Conservation (phyloP, 2,113 vertebrate species). For the Myotis lucifugus region DNA sequence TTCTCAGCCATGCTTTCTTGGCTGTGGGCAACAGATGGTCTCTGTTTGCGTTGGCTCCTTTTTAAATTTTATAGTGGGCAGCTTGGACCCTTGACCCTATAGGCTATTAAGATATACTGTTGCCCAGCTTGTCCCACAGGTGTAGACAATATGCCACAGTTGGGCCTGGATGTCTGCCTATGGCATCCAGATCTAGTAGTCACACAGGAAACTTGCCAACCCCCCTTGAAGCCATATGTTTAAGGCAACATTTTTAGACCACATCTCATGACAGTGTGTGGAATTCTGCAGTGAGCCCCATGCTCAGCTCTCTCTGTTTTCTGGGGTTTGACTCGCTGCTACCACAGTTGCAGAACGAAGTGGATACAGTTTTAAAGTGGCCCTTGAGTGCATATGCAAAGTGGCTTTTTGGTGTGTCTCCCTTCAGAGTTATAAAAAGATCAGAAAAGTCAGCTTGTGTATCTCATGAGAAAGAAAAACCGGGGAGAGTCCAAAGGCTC, state of each 20-base stretch:
- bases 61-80: not conserved
- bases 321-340: not conserved
- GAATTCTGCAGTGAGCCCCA: not conserved
- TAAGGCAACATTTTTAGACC: not conserved
- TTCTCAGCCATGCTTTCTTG: not conserved
- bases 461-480: not conserved
- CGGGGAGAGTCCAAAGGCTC: not conserved
- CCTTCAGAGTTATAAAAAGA: not conserved
- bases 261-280: not conserved
- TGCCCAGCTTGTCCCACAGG: not conserved
- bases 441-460: not conserved
- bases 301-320: not conserved
- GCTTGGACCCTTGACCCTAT: not conserved
- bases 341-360: not conserved
- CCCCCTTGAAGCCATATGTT: not conserved
- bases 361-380: not conserved
- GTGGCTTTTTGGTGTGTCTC: not conserved
- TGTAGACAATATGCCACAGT: not conserved
- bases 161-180: not conserved
- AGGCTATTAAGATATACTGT: not conserved
- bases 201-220: not conserved
- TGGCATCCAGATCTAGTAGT: not conserved
- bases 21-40: not conserved
- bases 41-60: not conserved
- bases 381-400: not conserved